A percentile compares a stretch with the other conserved stretches of the same genome.
Conservation (phyloP, 2,888 invertebrate genomes). For the Fragum whitleyi region DNA sequence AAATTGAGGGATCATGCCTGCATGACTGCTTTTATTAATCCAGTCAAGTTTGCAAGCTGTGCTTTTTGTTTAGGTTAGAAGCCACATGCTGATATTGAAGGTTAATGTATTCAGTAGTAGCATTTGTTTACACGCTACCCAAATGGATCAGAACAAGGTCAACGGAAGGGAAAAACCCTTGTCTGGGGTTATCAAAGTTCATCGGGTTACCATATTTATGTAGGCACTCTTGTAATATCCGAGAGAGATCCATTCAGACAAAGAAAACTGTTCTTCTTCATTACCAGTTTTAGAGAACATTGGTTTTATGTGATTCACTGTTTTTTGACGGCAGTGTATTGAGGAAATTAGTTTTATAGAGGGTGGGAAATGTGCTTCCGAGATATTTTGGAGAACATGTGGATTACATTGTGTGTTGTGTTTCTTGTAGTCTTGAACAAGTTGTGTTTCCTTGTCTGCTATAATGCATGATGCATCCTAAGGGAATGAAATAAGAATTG, state of each 20-base stretch:
- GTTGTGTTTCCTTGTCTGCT: too few species aligned
- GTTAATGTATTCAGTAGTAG: neutral
- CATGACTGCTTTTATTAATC: too few species aligned
- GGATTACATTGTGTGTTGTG: too few species aligned
- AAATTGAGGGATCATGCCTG: too few species aligned
- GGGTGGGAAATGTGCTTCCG: too few species aligned
- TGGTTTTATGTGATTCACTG: neutral
- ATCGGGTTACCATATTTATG: neutral
- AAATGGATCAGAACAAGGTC: neutral
- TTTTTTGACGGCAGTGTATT: neutral
- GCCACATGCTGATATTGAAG: neutral
- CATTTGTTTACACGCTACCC: neutral
- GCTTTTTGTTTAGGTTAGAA: too few species aligned
- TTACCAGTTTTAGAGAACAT: neutral
- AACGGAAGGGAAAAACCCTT: neutral
- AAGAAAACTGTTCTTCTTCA: neutral
- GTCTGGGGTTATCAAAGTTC: neutral
- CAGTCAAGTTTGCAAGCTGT: too few species aligned
- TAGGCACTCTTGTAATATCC: neutral
- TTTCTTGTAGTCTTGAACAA: too few species aligned
- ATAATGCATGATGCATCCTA: too few species aligned
- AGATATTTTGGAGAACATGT: too few species aligned
- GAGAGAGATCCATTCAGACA: neutral
- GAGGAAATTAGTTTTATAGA: neutral
- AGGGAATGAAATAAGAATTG: too few species aligned